These are phyloP conservation scores for Eudyptes chrysolophus DNA, from an alignment of 2,113 vertebrate genomes.

Conservation along the genomic window DNA sequence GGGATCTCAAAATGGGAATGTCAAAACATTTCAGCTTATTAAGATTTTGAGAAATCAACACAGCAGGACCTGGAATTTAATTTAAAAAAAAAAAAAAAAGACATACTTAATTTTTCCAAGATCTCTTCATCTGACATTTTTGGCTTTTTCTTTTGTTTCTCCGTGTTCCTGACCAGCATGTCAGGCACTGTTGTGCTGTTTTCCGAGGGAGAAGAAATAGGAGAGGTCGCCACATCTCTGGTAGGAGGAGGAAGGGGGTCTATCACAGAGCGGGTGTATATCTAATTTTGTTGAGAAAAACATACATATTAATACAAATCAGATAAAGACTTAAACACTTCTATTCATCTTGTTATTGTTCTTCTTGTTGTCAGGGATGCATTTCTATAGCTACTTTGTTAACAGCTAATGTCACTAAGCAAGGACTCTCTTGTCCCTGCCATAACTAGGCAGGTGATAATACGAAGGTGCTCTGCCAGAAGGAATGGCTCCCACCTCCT, in stretches of 20 bases:
- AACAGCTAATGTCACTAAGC: background rate
- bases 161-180: conserved; percentile 77
- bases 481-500: background rate
- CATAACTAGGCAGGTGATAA: background rate
- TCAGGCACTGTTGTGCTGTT: conserved; percentile 72
- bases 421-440: background rate
- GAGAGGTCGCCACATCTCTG: conserved; percentile 90
- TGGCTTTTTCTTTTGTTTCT: conserved; percentile 93
- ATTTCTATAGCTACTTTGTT: background rate
- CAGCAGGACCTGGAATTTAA: background rate
- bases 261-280: conserved; percentile 95
- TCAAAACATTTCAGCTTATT: background rate
- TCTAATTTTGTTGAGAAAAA: conserved; percentile 73
- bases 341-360: background rate
- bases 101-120: conserved; percentile 94
- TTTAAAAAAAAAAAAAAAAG: background rate
- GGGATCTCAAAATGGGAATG: background rate
- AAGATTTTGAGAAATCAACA: background rate
- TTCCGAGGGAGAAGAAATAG: conserved; percentile 80
- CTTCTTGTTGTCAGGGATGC: background rate
- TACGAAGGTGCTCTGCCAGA: background rate
- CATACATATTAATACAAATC: background rate
- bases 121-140: conserved; percentile 99
- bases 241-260: conserved; percentile 87
- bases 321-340: background rate